Evolutionary conservation across 1,140 invertebrate genomes (phyloP), one percentile per base, ranked within the genome.

Genomic region (Heterodera carotae): DNA sequence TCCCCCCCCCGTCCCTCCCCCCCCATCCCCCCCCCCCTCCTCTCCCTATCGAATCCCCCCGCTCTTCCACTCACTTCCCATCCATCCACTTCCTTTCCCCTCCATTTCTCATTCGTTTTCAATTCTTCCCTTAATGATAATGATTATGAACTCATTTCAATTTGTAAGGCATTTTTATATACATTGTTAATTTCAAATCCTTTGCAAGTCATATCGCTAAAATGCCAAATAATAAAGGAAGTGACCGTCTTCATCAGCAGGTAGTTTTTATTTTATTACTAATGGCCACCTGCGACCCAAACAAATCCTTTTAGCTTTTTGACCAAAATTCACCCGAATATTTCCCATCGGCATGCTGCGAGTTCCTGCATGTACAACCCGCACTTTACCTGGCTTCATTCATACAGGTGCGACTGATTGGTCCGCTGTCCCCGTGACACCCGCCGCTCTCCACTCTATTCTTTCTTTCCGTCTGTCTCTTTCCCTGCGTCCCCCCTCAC

Each of bases 331-430:
- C 80, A 5, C 34, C 69, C 3, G 82, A 83, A 59, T 84, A 85
- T 48, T 84, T 78, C 60, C 83, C 83, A 18, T 53, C 83, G 22
- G 83, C 84, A 5, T 84, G 83, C 70, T 84, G 84, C 56, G 83
- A 84, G 56, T 68, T 83, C 7, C 67, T 84, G 7, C 83, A 84
- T 31, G 83, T 80, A 15, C 76, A 71, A 15, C 80, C 82, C 70
- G 83, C 83, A 2, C 78, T 84, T 31, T 84, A 86, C 67, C 56
- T 86, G 53, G 71, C 84, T 22, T 83, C 82, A 4, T 29, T 74
- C 34, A 67, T 84, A 6, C 81, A 82, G 72, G 81, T 53, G 36
- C 36, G 12, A 64, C 34, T 48, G 25, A n/a, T n/a, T n/a, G n/a
- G n/a, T n/a, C n/a, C n/a, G n/a, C n/a, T n/a, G n/a, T n/a, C n/a